Conservation (phyloP, 2,113 vertebrate species). For the Muntiacus muntjak region DNA sequence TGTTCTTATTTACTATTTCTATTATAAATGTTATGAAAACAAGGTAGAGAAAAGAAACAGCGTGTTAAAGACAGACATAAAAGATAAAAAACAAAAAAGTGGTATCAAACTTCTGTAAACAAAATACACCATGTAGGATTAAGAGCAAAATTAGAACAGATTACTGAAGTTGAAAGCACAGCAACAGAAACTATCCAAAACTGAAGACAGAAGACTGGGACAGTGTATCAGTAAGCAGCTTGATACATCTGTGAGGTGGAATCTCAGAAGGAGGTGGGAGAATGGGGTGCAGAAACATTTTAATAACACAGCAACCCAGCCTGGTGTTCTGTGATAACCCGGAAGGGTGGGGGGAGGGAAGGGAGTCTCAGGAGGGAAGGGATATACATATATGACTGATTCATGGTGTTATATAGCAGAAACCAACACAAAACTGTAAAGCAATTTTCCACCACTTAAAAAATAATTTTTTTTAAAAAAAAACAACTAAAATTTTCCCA, state of each 20-base stretch:
- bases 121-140: neutral
- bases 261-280: neutral
- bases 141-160: neutral
- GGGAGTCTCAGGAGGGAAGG: neutral
- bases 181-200: neutral
- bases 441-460: neutral
- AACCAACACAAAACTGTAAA: neutral
- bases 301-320: neutral
- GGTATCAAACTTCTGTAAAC: neutral
- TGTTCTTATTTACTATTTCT: neutral
- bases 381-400: neutral
- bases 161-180: neutral
- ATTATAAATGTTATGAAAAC: neutral
- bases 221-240: neutral
- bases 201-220: neutral
- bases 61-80: neutral
- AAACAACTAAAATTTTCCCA: neutral
- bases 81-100: neutral
- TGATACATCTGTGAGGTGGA: neutral
- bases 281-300: neutral
- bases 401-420: neutral
- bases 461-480: neutral
- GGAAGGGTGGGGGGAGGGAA: neutral
- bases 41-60: neutral
- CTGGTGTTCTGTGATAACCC: neutral